Percentiles rank a stretch among this genome's conserved stretches.
phyloP scores from a whole-genome alignment of 2,888 invertebrate genomes.

The Silvanus unidentatus region DNA sequence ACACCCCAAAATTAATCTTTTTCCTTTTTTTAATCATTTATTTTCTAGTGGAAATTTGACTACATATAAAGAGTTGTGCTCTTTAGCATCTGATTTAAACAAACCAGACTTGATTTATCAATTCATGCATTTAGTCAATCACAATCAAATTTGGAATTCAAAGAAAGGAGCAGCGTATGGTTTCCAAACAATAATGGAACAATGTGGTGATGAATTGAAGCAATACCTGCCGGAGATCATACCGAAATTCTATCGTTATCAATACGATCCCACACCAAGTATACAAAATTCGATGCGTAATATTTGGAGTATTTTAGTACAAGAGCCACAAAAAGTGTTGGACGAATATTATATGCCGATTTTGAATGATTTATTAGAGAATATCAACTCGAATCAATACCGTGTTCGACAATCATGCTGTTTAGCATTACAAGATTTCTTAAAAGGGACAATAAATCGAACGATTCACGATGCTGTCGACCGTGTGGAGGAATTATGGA shows the following conservation, averaged over 20 bases:
- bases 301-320: constrained; percentile 89
- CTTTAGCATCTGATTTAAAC: constrained; percentile 87
- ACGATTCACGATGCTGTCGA: constrained; percentile 42
- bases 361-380: constrained; percentile 69
- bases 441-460: constrained; percentile 55
- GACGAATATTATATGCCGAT: constrained; percentile 78
- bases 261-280: constrained; percentile 88
- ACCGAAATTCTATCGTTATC: constrained; percentile 82
- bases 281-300: constrained; percentile 90
- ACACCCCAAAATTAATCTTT: constrained; percentile 2
- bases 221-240: constrained; percentile 79
- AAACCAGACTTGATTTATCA: constrained; percentile 93
- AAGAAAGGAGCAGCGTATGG: constrained; percentile 94
- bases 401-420: constrained; percentile 88
- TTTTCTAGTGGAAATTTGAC: constrained; percentile 71
- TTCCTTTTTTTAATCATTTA: too few species aligned
- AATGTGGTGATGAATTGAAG: constrained; percentile 77
- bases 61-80: constrained; percentile 91
- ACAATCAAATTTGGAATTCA: constrained; percentile 91
- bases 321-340: constrained; percentile 75
- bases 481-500: constrained; percentile 64
- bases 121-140: constrained; percentile 93
- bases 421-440: constrained; percentile 76
- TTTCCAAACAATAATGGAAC: constrained; percentile 77
- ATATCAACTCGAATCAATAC: constrained; percentile 81